A percentile compares a stretch with the other conserved stretches of the same genome.
phyloP scores from a whole-genome alignment of 2,888 invertebrate genomes.

The Aradus depressus region DNA sequence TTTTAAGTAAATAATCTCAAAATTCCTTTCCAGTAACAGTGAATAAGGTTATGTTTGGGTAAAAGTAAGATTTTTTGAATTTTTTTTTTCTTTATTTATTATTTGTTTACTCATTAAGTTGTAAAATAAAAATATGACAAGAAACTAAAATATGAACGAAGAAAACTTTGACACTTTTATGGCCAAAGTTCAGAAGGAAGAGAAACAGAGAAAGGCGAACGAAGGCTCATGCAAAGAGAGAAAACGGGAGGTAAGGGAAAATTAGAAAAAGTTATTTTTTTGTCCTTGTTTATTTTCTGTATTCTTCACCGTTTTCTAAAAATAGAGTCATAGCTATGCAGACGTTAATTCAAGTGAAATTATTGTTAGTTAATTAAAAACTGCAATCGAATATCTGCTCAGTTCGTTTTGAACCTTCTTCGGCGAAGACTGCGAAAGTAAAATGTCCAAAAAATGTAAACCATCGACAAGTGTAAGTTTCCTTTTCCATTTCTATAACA shows the following conservation, averaged over 20 bases:
- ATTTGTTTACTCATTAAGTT: not conserved
- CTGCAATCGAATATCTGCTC: too few relatives aligned
- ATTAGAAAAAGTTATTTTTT: not conserved
- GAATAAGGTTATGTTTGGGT: conserved; percentile 1
- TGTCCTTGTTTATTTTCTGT: not conserved
- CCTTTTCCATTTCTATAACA: too few relatives aligned
- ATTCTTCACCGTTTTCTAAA: not conserved
- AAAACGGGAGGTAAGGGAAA: not conserved
- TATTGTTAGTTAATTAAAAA: too few relatives aligned
- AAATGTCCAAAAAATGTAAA: too few relatives aligned
- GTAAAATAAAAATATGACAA: not conserved
- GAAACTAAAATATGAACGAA: conserved; percentile 16
- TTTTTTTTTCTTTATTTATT: not conserved
- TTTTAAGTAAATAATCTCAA: not conserved
- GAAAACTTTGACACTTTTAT: conserved; percentile 23
- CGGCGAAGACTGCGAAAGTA: too few relatives aligned
- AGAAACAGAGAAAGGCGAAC: conserved; percentile 4
- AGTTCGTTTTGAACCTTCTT: too few relatives aligned
- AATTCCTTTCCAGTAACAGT: not conserved
- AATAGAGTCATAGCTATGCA: not conserved
- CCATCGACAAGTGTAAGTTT: too few relatives aligned
- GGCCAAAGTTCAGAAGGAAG: conserved; percentile 20
- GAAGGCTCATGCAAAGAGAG: too few relatives aligned
- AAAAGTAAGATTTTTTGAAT: not conserved
- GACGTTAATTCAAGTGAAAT: too few relatives aligned